phyloP scores from a whole-genome alignment of 2,113 vertebrate genomes.

The Ammodytes dubius region DNA sequence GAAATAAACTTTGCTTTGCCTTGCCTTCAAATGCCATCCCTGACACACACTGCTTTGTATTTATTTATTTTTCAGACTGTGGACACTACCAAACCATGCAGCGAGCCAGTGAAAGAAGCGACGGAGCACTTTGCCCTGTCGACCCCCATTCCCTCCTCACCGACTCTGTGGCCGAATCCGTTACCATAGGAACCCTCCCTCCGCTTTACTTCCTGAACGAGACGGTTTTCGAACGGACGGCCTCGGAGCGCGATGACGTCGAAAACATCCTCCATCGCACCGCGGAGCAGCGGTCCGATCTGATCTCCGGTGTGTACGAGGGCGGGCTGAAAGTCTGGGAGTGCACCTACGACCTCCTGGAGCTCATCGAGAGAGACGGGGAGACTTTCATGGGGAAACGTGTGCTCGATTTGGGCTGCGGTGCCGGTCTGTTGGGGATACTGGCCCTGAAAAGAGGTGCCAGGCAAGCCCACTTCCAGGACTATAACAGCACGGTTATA shows the following conservation, averaged over 20 bases:
- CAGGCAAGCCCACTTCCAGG: slow-evolving; percentile 92
- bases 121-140: slow-evolving; percentile 72
- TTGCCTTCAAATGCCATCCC: no score
- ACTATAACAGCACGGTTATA: slow-evolving; percentile 95
- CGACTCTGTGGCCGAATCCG: slow-evolving; percentile 79
- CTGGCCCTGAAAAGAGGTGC: slow-evolving; percentile 88
- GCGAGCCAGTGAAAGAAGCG: slow-evolving; percentile 73
- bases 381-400: slow-evolving; percentile 86
- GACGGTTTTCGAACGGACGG: slow-evolving; percentile 83
- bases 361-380: slow-evolving; percentile 84
- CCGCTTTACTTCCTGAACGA: slow-evolving; percentile 84
- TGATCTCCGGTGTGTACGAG: slow-evolving; percentile 95
- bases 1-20: no score
- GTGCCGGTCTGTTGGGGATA: slow-evolving; percentile 93
- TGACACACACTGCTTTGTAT: slow-evolving; percentile 34
- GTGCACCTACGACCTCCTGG: slow-evolving; percentile 94
- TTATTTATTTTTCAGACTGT: slow-evolving; percentile 57
- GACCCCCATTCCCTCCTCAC: slow-evolving; percentile 64
- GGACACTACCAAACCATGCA: slow-evolving; percentile 12
- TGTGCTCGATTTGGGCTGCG: slow-evolving; percentile 95
- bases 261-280: slow-evolving; percentile 88
- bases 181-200: slow-evolving; percentile 81
- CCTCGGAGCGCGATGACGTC: slow-evolving; percentile 74
- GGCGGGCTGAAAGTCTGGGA: slow-evolving; percentile 98
- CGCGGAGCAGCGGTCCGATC: slow-evolving; percentile 88